These are phyloP conservation scores for Cylas formicarius DNA, from an alignment of 1,140 invertebrate genomes.

Conservation along the genomic window DNA sequence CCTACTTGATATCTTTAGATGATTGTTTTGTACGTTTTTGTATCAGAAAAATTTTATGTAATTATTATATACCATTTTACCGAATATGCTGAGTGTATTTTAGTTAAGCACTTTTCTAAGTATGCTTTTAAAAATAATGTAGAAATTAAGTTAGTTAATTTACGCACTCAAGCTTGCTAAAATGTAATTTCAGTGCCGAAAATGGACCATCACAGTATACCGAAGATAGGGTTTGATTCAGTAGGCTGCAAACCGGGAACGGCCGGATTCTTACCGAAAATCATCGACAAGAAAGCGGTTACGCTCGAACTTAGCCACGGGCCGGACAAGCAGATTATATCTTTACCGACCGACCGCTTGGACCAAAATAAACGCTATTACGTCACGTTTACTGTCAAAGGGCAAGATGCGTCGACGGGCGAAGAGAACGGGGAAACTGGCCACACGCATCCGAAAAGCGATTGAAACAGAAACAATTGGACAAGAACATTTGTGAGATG, in stretches of 20 bases:
- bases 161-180: constrained; percentile 2
- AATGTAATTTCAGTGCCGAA: constrained; percentile 60
- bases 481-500: too few species aligned
- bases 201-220: constrained; percentile 67
- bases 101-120: too few species aligned
- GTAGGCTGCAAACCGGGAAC: constrained; percentile 40
- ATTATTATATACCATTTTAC: too few species aligned
- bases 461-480: constrained; percentile 25
- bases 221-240: constrained; percentile 51
- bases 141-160: background rate
- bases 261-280: constrained; percentile 51
- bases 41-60: too few species aligned
- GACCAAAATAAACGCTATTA: constrained; percentile 84
- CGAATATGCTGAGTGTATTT: too few species aligned
- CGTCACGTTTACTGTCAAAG: constrained; percentile 82
- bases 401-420: constrained; percentile 34
- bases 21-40: too few species aligned
- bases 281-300: constrained; percentile 52
- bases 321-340: constrained; percentile 73
- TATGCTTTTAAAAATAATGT: too few species aligned
- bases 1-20: too few species aligned
- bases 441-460: constrained; percentile 39
- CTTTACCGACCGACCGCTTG: constrained; percentile 73
- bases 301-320: constrained; percentile 73
- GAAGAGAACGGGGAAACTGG: constrained; percentile 23